Conservation (phyloP, 1,140 invertebrate species). For the Diorhabda elongata region DNA sequence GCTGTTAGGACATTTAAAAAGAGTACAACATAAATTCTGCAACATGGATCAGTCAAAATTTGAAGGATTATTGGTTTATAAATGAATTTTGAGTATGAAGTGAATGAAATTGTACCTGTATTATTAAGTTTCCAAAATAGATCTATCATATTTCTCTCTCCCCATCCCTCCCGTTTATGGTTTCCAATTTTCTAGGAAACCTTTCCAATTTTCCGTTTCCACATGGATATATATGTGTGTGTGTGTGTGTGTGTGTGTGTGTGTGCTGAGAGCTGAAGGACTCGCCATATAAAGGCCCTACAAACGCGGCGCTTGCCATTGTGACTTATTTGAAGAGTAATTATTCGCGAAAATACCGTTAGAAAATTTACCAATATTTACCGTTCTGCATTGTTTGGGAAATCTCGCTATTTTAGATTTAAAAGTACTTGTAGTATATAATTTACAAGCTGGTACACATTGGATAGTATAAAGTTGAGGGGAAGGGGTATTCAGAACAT, state of each 20-base stretch:
- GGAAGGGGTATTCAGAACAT: not conserved
- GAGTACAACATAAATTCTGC: too few species aligned
- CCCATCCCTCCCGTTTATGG: conserved; percentile 32
- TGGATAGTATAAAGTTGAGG: conserved; percentile 1
- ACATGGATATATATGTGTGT: not conserved
- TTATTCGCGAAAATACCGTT: not conserved
- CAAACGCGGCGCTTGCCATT: not conserved
- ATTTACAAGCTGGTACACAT: not conserved
- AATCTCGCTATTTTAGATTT: conserved; percentile 23
- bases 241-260: conserved; percentile 5
- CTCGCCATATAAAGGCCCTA: not conserved
- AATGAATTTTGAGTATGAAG: too few species aligned
- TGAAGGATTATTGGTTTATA: too few species aligned
- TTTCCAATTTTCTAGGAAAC: conserved; percentile 21
- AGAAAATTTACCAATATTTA: conserved; percentile 12
- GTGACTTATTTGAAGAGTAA: not conserved
- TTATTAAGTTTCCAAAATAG: not conserved
- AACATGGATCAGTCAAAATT: too few species aligned
- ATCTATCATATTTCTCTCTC: conserved; percentile 4
- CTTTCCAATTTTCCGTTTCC: conserved; percentile 5
- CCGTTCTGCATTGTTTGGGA: conserved; percentile 6
- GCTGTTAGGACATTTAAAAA: too few species aligned
- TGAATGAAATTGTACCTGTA: too few species aligned
- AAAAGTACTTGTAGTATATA: conserved; percentile 12
- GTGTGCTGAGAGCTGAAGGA: conserved; percentile 1